phyloP scores from a whole-genome alignment of 1,140 invertebrate species.

The Bombus pyrosoma region DNA sequence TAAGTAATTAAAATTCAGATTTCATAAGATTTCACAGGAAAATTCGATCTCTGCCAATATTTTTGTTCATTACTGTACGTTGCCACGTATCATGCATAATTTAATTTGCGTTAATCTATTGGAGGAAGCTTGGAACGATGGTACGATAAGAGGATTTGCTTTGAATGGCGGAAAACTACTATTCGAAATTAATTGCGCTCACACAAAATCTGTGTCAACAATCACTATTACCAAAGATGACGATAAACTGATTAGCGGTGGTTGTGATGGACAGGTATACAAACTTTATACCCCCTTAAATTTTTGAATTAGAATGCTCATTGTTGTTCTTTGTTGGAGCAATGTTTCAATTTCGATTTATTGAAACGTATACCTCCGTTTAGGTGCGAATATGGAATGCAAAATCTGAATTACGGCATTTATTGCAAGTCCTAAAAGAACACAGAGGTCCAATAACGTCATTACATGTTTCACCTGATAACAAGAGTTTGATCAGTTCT shows the following conservation, averaged over 20 bases:
- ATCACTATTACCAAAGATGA: conserved; percentile 89
- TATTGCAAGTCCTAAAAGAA: conserved; percentile 91
- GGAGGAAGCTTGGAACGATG: conserved; percentile 91
- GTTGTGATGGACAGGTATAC: conserved; percentile 91
- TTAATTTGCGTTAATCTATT: background rate
- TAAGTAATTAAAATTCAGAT: no score
- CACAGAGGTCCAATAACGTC: conserved; percentile 93
- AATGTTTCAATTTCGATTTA: background rate
- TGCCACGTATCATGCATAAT: background rate
- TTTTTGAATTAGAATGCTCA: background rate
- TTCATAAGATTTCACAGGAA: no score
- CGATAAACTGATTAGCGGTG: conserved; percentile 90
- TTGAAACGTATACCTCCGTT: background rate
- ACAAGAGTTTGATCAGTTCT: conserved; percentile 92
- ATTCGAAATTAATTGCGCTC: conserved; percentile 92
- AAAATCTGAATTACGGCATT: conserved; percentile 84
- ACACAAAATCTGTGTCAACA: conserved; percentile 93
- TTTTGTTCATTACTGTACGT: no score
- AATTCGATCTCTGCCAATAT: no score
- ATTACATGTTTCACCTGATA: conserved; percentile 89
- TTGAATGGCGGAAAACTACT: conserved; percentile 91
- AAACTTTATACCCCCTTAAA: background rate
- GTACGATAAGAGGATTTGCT: conserved; percentile 92
- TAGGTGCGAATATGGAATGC: conserved; percentile 90
- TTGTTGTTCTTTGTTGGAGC: no score